Conservation (phyloP, 2,888 invertebrate species). For the Lysandra coridon region DNA sequence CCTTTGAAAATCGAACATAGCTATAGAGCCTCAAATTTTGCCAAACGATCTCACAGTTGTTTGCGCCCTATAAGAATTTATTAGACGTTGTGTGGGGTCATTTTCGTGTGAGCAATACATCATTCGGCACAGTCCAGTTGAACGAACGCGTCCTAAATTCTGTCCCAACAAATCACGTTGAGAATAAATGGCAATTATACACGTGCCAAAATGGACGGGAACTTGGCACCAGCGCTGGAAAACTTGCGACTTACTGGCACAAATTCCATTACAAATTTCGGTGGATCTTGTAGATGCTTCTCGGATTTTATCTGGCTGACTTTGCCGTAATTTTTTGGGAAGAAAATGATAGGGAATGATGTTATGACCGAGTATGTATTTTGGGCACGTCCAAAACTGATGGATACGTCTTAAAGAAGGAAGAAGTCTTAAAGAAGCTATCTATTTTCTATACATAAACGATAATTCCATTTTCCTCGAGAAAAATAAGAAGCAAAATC, state of each 20-base stretch:
- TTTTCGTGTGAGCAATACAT: background rate
- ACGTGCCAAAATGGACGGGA: slow-evolving; percentile 14
- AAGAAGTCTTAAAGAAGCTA: too few species aligned
- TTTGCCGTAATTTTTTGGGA: background rate
- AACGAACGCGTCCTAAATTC: background rate
- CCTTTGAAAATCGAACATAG: too few species aligned
- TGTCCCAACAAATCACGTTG: slow-evolving; percentile 27
- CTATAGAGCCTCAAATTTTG: too few species aligned
- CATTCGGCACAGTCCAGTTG: background rate
- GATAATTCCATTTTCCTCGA: too few species aligned
- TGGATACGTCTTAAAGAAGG: background rate
- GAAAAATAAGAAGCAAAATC: too few species aligned
- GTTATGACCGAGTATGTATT: background rate
- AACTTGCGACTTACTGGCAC: slow-evolving; percentile 13
- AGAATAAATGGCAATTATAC: slow-evolving; percentile 18
- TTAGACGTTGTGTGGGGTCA: background rate
- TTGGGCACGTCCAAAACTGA: background rate
- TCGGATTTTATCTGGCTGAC: background rate
- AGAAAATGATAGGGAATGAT: background rate
- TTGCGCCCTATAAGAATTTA: background rate
- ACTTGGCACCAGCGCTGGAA: slow-evolving; percentile 12
- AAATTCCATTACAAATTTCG: slow-evolving; percentile 17
- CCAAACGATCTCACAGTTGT: too few species aligned
- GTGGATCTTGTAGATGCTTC: background rate
- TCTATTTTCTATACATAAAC: too few species aligned